Conservation (phyloP, 2,113 vertebrate species). For the Mustela nigripes region DNA sequence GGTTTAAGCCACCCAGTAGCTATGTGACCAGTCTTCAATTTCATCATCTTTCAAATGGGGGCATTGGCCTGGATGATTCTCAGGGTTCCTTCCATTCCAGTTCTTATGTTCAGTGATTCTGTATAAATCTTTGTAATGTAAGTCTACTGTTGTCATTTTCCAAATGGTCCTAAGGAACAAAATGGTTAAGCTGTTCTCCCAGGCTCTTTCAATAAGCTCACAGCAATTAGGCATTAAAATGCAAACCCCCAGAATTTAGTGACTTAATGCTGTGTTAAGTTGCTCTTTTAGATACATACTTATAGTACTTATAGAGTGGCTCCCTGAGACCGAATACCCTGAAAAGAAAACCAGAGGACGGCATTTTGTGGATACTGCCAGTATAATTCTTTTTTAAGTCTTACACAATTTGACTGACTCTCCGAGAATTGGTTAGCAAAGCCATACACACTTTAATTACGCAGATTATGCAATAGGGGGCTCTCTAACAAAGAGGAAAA, state of each 20-base stretch:
- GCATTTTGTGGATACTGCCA: slow-evolving; percentile 54
- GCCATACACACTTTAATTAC: slow-evolving; percentile 79
- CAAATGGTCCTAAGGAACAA: slow-evolving; percentile 11
- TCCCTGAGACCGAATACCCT: not conserved
- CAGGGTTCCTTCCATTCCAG: not conserved
- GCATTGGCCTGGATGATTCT: not conserved
- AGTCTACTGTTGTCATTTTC: slow-evolving; percentile 14
- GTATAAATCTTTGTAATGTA: not conserved
- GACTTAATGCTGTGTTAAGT: slow-evolving; percentile 1
- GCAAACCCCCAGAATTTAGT: not conserved
- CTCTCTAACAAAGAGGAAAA: slow-evolving; percentile 83
- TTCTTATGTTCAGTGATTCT: not conserved
- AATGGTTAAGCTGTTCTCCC: not conserved
- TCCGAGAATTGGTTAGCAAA: slow-evolving; percentile 75
- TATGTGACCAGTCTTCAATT: not conserved
- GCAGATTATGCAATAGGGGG: slow-evolving; percentile 75
- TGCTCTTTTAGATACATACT: not conserved
- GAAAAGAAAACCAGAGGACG: slow-evolving; percentile 59
- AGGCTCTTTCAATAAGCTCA: not conserved
- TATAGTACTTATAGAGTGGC: not conserved
- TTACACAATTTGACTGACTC: slow-evolving; percentile 57
- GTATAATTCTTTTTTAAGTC: slow-evolving; percentile 37
- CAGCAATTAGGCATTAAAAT: not conserved
- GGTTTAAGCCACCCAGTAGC: not conserved
- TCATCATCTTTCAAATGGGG: slow-evolving; percentile 19